These are phyloP conservation scores for Prenolepis imparis DNA, from an alignment of 2,888 invertebrate genomes.

Conservation along the genomic window DNA sequence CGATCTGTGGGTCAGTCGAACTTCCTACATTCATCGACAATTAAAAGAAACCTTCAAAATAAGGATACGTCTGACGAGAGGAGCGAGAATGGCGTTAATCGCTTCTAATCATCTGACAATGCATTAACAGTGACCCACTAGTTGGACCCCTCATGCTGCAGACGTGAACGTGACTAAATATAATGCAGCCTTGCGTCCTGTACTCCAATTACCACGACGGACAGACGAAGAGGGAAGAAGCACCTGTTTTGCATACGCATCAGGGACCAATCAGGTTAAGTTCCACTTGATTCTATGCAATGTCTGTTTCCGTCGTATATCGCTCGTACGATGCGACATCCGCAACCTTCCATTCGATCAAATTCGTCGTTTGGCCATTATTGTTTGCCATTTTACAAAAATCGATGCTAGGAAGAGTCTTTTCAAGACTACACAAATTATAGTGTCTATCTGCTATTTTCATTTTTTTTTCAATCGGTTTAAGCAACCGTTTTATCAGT, in stretches of 20 bases:
- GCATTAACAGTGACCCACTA: constrained; percentile 85
- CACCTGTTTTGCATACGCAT: constrained; percentile 84
- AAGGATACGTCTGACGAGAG: constrained; percentile 55
- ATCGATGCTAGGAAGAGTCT: not conserved
- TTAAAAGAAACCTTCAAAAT: constrained; percentile 54
- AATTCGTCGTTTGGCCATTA: constrained; percentile 5
- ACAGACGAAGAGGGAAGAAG: constrained; percentile 75
- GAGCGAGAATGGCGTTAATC: constrained; percentile 77
- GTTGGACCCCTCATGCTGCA: constrained; percentile 79
- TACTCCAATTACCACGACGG: constrained; percentile 83
- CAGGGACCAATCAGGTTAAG: constrained; percentile 82
- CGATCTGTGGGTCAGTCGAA: not conserved
- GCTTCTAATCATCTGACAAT: constrained; percentile 84
- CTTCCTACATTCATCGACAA: not conserved
- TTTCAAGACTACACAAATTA: not conserved
- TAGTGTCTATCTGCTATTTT: not conserved
- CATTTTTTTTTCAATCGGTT: not conserved
- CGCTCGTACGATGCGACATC: constrained; percentile 65
- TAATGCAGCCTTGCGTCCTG: constrained; percentile 83
- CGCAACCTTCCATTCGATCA: constrained; percentile 54
- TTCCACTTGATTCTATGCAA: constrained; percentile 79
- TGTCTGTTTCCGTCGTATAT: constrained; percentile 78
- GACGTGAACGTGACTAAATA: constrained; percentile 74
- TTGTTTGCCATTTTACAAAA: not conserved
- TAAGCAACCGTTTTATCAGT: not conserved